These are phyloP conservation scores for Ellobius talpinus DNA, from an alignment of 2,113 vertebrate genomes.

Conservation along the genomic window DNA sequence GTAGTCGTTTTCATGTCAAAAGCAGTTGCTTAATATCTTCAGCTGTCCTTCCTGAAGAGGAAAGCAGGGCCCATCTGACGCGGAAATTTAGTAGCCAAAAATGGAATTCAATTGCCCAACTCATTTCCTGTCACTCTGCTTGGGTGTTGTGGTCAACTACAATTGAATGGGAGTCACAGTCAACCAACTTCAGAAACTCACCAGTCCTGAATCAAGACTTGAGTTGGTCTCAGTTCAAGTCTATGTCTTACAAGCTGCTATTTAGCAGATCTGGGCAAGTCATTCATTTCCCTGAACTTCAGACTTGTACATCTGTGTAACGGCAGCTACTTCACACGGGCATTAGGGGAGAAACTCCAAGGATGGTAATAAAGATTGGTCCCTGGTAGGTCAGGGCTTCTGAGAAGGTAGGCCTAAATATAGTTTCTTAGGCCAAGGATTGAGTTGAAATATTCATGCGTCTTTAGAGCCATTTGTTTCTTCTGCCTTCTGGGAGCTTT, in stretches of 20 bases:
- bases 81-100: neutral
- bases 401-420: neutral
- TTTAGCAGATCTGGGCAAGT: neutral
- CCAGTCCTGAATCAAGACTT: neutral
- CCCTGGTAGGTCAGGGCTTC: neutral
- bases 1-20: slow-evolving; percentile 12
- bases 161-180: neutral
- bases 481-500: slow-evolving; percentile 38
- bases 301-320: neutral
- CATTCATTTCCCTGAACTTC: neutral
- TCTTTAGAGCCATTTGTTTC: neutral
- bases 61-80: neutral
- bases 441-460: neutral
- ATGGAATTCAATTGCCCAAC: neutral
- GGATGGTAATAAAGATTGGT: neutral
- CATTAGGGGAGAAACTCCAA: neutral
- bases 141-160: neutral
- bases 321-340: neutral
- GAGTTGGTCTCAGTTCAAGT: neutral
- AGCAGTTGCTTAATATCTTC: neutral
- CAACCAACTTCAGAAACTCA: neutral
- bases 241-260: neutral
- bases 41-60: slow-evolving; percentile 27
- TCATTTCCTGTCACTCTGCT: slow-evolving; percentile 9
- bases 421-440: neutral